phyloP scores from a whole-genome alignment of 2,113 vertebrate species.

The Microtus richardsoni region DNA sequence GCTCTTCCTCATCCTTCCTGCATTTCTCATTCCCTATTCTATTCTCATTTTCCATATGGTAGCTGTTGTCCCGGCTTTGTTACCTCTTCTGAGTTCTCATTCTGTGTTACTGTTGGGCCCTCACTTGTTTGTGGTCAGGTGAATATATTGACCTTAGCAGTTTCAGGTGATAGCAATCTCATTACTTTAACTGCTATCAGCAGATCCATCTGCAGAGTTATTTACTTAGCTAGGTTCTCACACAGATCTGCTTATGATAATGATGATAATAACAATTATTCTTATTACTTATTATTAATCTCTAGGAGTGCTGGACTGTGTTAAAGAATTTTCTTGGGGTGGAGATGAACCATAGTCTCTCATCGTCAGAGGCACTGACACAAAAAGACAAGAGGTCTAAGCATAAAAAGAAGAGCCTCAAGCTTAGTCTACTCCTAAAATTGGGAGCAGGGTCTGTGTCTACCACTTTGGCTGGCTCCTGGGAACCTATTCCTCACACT shows the following conservation, averaged over 20 bases:
- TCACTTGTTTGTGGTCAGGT: background rate
- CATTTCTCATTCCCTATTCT: background rate
- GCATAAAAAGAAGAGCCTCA: background rate
- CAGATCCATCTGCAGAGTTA: background rate
- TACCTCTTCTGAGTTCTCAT: background rate
- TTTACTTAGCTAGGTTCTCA: conserved; percentile 3
- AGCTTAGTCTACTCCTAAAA: background rate
- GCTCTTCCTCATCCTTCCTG: background rate
- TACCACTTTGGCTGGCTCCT: background rate
- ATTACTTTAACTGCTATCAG: background rate
- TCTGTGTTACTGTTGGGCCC: background rate
- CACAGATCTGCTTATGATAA: background rate
- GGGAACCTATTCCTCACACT: background rate
- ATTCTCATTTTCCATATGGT: background rate
- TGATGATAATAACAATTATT: background rate
- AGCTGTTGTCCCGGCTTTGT: background rate
- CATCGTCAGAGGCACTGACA: background rate
- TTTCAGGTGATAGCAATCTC: background rate
- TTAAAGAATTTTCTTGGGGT: background rate
- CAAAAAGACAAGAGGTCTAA: conserved; percentile 20
- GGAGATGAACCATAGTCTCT: background rate
- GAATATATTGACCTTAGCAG: background rate
- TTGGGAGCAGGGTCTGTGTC: background rate
- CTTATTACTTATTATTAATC: background rate
- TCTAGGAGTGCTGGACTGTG: background rate